These are phyloP conservation scores for Danio tinwini DNA, from an alignment of 2,797 vertebrate genomes.

Conservation along the genomic window DNA sequence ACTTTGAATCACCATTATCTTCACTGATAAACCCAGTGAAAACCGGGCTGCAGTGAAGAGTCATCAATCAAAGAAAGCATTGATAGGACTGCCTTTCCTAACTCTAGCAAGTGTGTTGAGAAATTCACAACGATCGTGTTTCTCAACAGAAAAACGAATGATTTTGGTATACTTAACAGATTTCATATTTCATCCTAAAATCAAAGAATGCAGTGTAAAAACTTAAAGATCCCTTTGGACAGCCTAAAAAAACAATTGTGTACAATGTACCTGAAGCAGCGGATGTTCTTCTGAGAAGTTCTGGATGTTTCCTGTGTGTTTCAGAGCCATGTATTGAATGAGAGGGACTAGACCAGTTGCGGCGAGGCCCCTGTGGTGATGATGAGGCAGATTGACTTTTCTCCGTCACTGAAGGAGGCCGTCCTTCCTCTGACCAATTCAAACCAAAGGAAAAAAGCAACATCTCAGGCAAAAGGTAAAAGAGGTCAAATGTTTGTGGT, in stretches of 20 bases:
- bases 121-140: background rate
- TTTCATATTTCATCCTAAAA: background rate
- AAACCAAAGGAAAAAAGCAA: constrained; percentile 51
- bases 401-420: constrained; percentile 77
- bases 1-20: constrained; percentile 22
- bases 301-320: constrained; percentile 84
- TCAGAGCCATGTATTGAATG: constrained; percentile 74
- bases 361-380: constrained; percentile 79
- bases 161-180: background rate
- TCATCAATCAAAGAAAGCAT: constrained; percentile 22
- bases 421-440: constrained; percentile 80
- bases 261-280: constrained; percentile 80
- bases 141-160: background rate
- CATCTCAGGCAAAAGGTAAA: background rate
- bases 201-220: background rate
- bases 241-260: background rate
- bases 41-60: background rate
- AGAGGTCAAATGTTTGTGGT: constrained; percentile 20
- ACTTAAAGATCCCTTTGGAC: background rate
- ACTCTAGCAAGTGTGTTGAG: background rate
- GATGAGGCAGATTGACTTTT: constrained; percentile 79
- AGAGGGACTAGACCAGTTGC: constrained; percentile 85
- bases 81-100: background rate
- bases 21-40: constrained; percentile 10
- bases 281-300: constrained; percentile 84